Evolutionary conservation across 2,797 vertebrate species (phyloP), one percentile per base, ranked within the genome.

Genomic region (Ctenopoma multispine): DNA sequence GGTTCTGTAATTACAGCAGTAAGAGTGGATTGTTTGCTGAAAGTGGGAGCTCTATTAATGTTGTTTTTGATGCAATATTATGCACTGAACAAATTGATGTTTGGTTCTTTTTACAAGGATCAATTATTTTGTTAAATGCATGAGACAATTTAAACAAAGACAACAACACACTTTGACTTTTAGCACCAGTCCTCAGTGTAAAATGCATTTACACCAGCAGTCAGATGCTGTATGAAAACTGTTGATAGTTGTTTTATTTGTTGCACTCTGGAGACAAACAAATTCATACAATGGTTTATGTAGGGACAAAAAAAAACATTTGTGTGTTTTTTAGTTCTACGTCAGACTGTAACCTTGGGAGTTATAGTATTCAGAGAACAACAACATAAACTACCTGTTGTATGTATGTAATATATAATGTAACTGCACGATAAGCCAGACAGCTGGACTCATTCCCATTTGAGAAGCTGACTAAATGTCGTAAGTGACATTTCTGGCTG

Each of bases 111-210:
- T 43, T 46, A 31, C 44, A 34, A 47, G 14, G 47, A 58, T 55
- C 20, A 13, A 1, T 53, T 70, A 7, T 54, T 58, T 79, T 74
- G 29, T 60, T 50, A 14, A 47, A 43, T 88, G 84, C 81, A 84
- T 85, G 86, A 34, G 40, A 46, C 59, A 10, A 15, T 80, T 76
- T 54, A 36, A 64, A 46, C 11, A 47, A 47, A 47, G 4, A 31
- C 8, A 23, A 31, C 8, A 23, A 24, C 31, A 50, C 7, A 12
- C 21, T 66, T 61, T 47, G 24, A 27, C 10, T 12, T 58, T 20
- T 23, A 34, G 36, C 48, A 1, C 18, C 41, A 1, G 41, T 50
- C 38, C 50, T 9, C 17, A 29, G 49, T 65, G 63, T 72, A 15
- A 46, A 62, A 58, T 7, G 56, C 29, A 72, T 29, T 63, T 44